Evolutionary conservation across 2,888 invertebrate genomes (phyloP).

Genomic region (Epinotia bilunana): DNA sequence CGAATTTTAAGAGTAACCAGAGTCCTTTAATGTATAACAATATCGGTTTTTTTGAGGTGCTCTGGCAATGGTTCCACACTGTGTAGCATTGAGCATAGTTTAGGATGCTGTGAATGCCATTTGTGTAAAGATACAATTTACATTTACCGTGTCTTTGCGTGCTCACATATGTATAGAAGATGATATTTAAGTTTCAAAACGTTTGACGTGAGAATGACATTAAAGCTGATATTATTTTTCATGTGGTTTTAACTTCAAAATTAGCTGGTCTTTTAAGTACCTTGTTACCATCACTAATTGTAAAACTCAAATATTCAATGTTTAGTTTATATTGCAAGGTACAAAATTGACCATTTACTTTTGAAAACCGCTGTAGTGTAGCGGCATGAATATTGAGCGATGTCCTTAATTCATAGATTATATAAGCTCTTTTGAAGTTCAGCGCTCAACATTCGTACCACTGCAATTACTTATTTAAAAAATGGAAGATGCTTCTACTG

Average conservation of each 20-base stretch:
- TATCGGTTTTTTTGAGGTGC: neutral
- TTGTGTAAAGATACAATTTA: neutral
- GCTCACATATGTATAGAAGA: neutral
- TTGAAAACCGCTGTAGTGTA: neutral
- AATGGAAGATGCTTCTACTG: conserved; percentile 11
- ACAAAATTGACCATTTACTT: conserved; percentile 16
- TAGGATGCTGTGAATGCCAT: neutral
- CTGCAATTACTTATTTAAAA: neutral
- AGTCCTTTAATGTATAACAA: neutral
- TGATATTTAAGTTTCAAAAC: neutral
- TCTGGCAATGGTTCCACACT: neutral
- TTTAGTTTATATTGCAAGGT: neutral
- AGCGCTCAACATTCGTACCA: neutral
- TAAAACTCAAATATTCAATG: neutral
- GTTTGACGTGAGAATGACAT: neutral
- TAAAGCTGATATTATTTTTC: conserved; percentile 19
- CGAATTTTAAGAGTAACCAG: conserved; percentile 1
- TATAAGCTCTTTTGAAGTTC: neutral
- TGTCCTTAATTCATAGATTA: neutral
- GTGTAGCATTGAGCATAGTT: neutral
- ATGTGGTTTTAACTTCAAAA: neutral
- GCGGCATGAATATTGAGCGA: neutral
- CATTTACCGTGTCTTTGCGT: conserved; percentile 5
- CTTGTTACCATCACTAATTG: neutral
- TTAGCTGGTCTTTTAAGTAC: conserved; percentile 10